Evolutionary conservation across 2,113 vertebrate species (phyloP), one percentile per base, ranked within the genome.

Genomic region (Peromyscus maniculatus): DNA sequence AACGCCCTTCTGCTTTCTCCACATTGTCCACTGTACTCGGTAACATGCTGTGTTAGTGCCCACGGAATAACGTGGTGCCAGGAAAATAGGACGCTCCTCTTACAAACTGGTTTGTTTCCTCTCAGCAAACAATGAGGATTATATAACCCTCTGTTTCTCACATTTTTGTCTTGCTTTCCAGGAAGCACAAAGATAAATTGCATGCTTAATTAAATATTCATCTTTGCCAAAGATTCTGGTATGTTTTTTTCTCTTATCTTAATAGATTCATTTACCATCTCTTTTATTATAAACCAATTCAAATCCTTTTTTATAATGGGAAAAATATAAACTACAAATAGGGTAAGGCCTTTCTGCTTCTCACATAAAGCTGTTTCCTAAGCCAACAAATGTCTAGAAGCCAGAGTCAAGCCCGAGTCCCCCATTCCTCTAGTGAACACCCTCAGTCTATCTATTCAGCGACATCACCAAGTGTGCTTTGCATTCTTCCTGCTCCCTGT

Each of bases 131-230:
- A 97, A 97, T 75, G 92, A 96, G 92, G 92, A 92, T 96, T 97
- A 95, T 49, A 93, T 92, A 97, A 96, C 75, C 83, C 33, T 94
- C 92, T 96, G 78, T 96, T 95, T 75, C 84, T 94, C 69, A 90
- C 88, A 91, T 66, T 93, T 96, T 75, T 93, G 74, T 72, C 91
- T 97, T 82, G 91, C 17, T 79, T 95, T 92, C 46, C 84, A 92
- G 94, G 93, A 97, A 95, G 26, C 52, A 66, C 57, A 89, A 96
- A 97, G 96, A 97, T 55, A 96, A 89, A 94, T 87, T 97, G 93
- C 83, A 89, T 89, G 66, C 55, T 91, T 97, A 95, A 75, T 95
- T 96, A 88, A 77, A 95, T 90, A 84, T 71, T 69, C 59, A 43
- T 74, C 64, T 90, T 75, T 80, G 93, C 78, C 52, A 66, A 93